These are phyloP conservation scores for Passer montanus DNA, from an alignment of 2,113 vertebrate genomes.

Conservation along the genomic window DNA sequence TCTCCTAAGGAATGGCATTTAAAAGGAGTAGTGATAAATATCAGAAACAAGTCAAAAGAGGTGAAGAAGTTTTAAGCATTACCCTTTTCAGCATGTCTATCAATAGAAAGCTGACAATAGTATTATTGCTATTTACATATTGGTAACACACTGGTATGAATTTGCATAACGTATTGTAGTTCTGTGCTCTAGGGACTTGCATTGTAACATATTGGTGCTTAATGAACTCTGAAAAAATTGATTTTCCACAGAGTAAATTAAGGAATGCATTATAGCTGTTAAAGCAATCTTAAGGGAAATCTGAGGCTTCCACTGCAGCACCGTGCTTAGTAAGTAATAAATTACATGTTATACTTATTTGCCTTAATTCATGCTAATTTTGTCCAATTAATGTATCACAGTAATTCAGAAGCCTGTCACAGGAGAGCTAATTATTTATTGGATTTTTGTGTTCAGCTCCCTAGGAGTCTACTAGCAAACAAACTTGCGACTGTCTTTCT, in stretches of 20 bases:
- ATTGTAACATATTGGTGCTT: slow-evolving; percentile 99
- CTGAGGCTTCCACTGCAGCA: slow-evolving; percentile 93
- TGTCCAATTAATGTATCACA: slow-evolving; percentile 99
- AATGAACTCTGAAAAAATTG: slow-evolving; percentile 99
- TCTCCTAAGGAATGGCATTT: slow-evolving; percentile 14
- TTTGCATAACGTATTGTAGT: slow-evolving; percentile 99
- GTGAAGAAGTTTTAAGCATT: slow-evolving; percentile 62
- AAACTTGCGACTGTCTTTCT: slow-evolving; percentile 83
- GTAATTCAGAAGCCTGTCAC: slow-evolving; percentile 96
- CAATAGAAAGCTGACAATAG: slow-evolving; percentile 85
- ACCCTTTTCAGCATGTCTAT: slow-evolving; percentile 81
- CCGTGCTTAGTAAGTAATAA: slow-evolving; percentile 99
- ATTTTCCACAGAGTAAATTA: slow-evolving; percentile 99
- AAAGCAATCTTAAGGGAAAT: slow-evolving; percentile 99
- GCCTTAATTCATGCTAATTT: slow-evolving; percentile 99
- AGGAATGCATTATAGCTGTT: slow-evolving; percentile 99
- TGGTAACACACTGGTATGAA: slow-evolving; percentile 85
- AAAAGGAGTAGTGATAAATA: not conserved
- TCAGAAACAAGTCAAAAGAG: slow-evolving; percentile 36
- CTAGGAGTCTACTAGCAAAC: slow-evolving; percentile 87
- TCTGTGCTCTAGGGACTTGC: slow-evolving; percentile 91
- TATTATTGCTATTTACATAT: slow-evolving; percentile 98
- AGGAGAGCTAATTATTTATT: slow-evolving; percentile 99
- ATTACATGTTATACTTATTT: slow-evolving; percentile 99
- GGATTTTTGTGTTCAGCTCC: slow-evolving; percentile 85